Evolutionary conservation across 2,113 vertebrate genomes (phyloP).

Genomic region (Pagrus major): DNA sequence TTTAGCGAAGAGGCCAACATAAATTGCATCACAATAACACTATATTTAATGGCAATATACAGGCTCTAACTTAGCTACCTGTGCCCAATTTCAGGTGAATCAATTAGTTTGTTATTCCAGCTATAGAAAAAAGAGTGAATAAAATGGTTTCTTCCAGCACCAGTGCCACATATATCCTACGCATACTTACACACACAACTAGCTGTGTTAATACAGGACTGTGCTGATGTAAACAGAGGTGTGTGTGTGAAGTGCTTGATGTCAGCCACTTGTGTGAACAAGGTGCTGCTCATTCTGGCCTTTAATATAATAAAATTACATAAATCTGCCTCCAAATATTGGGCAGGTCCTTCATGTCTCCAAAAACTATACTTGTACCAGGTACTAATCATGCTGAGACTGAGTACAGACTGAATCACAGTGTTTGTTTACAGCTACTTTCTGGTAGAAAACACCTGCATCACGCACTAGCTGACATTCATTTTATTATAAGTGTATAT

Average conservation of each 20-base stretch:
- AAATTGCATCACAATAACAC: not conserved
- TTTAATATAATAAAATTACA: not conserved
- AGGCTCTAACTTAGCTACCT: not conserved
- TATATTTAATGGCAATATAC: no score
- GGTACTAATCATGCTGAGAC: not conserved
- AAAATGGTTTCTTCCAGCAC: not conserved
- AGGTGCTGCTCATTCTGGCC: not conserved
- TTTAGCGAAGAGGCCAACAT: not conserved
- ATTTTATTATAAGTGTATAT: no score
- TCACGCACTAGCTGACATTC: no score
- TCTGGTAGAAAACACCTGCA: no score
- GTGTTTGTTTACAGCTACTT: no score
- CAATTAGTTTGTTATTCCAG: not conserved
- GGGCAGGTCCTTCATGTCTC: not conserved
- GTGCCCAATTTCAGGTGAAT: not conserved
- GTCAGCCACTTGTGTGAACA: not conserved
- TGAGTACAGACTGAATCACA: no score
- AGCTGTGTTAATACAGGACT: no score
- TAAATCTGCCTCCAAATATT: not conserved
- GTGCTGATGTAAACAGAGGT: no score
- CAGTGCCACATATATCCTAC: no score
- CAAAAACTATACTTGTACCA: not conserved
- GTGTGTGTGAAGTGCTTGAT: not conserved
- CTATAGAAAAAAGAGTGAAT: not conserved
- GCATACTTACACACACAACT: no score